Evolutionary conservation across 2,888 invertebrate genomes (phyloP).

Genomic region (Coecobrya sp.): DNA sequence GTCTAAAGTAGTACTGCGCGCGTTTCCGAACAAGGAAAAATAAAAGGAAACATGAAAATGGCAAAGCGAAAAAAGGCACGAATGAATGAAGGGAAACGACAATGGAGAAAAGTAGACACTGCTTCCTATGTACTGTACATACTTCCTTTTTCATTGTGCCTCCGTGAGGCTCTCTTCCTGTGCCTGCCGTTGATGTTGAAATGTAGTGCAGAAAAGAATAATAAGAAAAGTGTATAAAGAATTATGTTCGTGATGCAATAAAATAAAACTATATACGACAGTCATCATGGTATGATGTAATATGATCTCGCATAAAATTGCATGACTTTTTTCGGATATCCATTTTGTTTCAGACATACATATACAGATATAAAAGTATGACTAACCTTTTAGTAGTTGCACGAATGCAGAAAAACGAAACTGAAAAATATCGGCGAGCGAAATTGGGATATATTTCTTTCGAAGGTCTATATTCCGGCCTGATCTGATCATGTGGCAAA

Average conservation of each 20-base stretch:
- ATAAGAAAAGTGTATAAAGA: background rate
- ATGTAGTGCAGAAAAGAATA: background rate
- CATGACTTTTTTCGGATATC: conserved; percentile 24
- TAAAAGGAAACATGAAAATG: conserved; percentile 57
- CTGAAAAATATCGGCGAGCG: conserved; percentile 11
- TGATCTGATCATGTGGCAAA: background rate
- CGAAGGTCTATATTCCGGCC: background rate
- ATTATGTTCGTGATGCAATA: conserved; percentile 29
- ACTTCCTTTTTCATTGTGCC: conserved; percentile 49
- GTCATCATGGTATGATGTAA: conserved; percentile 41
- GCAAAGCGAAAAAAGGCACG: background rate
- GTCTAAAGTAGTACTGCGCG: background rate
- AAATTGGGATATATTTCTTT: conserved; percentile 19
- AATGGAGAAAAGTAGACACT: conserved; percentile 53
- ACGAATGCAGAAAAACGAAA: conserved; percentile 24
- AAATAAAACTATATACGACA: conserved; percentile 16
- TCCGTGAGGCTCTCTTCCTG: conserved; percentile 31
- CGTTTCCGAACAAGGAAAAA: conserved; percentile 10
- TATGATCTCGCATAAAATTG: conserved; percentile 49
- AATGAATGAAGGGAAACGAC: conserved; percentile 43
- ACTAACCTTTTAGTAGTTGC: conserved; percentile 8
- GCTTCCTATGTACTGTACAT: background rate
- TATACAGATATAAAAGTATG: background rate
- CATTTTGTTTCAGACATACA: background rate
- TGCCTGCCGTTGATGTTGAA: background rate